Evolutionary conservation across 1,140 invertebrate genomes (phyloP), one percentile per base, ranked within the genome.

Genomic region (Drosophila sulfurigaster): DNA sequence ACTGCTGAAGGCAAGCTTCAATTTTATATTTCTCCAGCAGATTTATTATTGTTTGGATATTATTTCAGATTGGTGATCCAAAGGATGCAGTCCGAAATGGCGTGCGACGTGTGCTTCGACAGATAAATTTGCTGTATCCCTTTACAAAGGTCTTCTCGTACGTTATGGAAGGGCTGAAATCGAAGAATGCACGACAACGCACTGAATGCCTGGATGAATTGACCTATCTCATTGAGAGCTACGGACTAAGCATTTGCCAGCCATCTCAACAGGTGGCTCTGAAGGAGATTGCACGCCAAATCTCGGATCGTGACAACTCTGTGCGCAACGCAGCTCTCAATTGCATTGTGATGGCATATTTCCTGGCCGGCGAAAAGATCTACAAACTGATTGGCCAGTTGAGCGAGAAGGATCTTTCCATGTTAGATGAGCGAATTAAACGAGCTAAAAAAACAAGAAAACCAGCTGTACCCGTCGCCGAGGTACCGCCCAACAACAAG

Each of bases 261-360:
- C 96, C 96, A 0, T 94, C 95, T 1, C 95, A 96, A 0, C 94
- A 95, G 49, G 95, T 94, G 11, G 96, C 97, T n/a, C 91, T 99
- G 1, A 98, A 98, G 92, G 97, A 98, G 93, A 95, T 99, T 13
- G 98, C 98, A 0, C 96, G 96, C 51, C 98, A 99, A 91, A 99
- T 99, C 82, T 96, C 97, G 1, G 98, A 99, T 93, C 93, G 98
- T 35, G 99, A 99, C 93, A 99, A 98, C 93, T 96, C 96, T n/a
- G 99, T 99, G 46, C 94, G 99, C 59, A 99, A 97, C 93, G 98
- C 98, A 8, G 98, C 99, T 1, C 94, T 99, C 1, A 99, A 99
- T 93, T 97, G 97, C 81, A 95, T 99, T 49, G 97, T 99, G 11
- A 95, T 96, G 81, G 98, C 97, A 0, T 99, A 98, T 92, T 96